Conservation (phyloP, 2,888 invertebrate species). For the Napeogenes sylphis region DNA sequence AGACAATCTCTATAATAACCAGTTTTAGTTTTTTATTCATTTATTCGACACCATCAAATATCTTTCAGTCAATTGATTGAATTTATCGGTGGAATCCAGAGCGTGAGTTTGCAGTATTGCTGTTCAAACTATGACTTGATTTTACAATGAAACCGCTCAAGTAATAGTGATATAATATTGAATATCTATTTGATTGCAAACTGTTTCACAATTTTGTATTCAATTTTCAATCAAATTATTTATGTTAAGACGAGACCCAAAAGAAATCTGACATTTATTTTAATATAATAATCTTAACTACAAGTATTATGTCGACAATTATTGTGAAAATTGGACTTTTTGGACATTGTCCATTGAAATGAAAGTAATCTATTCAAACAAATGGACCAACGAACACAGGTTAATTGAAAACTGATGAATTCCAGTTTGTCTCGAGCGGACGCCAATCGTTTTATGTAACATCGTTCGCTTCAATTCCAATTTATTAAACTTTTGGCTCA, state of each 20-base stretch:
- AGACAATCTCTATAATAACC: neutral
- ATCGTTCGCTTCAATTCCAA: slow-evolving; percentile 6
- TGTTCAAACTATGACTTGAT: neutral
- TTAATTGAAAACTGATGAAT: slow-evolving; percentile 33
- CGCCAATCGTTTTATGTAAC: slow-evolving; percentile 13
- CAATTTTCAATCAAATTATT: no score
- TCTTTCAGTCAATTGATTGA: slow-evolving; percentile 15
- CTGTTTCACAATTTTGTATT: no score
- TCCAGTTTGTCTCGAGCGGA: slow-evolving; percentile 15
- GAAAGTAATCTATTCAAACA: slow-evolving; percentile 30
- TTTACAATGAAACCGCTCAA: neutral
- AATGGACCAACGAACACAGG: slow-evolving; percentile 29
- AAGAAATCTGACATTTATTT: no score
- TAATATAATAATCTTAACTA: no score
- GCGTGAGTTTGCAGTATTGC: neutral
- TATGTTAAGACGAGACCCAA: no score
- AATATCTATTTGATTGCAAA: no score
- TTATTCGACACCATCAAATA: slow-evolving; percentile 16
- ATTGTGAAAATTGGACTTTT: slow-evolving; percentile 5
- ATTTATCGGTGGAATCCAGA: slow-evolving; percentile 10
- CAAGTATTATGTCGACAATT: neutral
- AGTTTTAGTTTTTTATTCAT: neutral
- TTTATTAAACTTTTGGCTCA: slow-evolving; percentile 7
- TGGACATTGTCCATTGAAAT: slow-evolving; percentile 15
- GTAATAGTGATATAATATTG: neutral